A percentile compares a stretch with the other conserved stretches of the same genome.
phyloP scores from a whole-genome alignment of 2,888 invertebrate genomes.

The Elysia crispata region DNA sequence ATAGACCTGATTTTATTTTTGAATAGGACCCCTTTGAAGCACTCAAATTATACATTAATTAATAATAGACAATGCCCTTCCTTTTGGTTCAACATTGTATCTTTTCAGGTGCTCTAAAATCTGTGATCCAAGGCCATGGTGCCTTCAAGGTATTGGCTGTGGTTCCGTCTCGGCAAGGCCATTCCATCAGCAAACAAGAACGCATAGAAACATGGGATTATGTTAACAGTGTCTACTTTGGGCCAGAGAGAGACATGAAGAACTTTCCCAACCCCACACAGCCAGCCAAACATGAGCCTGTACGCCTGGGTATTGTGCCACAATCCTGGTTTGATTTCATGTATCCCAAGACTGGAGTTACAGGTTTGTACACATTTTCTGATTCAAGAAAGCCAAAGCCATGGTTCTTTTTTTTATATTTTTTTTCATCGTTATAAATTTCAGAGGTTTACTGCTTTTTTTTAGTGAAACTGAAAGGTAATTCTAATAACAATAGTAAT shows the following conservation, averaged over 20 bases:
- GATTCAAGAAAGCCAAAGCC: neutral
- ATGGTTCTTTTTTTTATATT: no score
- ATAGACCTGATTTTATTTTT: no score
- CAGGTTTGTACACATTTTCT: slow-evolving; percentile 78
- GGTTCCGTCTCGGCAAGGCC: neutral
- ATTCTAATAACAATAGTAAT: no score
- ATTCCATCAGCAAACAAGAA: slow-evolving; percentile 15
- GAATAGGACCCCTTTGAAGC: no score
- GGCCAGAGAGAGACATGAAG: slow-evolving; percentile 84
- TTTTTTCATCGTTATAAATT: no score
- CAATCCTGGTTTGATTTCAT: slow-evolving; percentile 97
- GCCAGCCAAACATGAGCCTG: slow-evolving; percentile 84
- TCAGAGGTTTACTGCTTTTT: no score
- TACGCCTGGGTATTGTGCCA: slow-evolving; percentile 92
- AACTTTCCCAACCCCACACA: slow-evolving; percentile 87
- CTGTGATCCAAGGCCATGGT: neutral
- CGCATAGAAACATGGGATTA: slow-evolving; percentile 62
- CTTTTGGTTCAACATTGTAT: neutral
- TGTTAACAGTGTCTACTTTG: slow-evolving; percentile 75
- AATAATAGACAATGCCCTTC: no score
- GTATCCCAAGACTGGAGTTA: slow-evolving; percentile 93
- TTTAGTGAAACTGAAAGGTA: no score
- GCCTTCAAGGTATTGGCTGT: neutral
- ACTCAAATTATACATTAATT: no score
- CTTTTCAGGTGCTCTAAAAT: neutral